Evolutionary conservation across 1,140 invertebrate genomes (phyloP), one percentile per base, ranked within the genome.

Genomic region (Leptinotarsa defecta): DNA sequence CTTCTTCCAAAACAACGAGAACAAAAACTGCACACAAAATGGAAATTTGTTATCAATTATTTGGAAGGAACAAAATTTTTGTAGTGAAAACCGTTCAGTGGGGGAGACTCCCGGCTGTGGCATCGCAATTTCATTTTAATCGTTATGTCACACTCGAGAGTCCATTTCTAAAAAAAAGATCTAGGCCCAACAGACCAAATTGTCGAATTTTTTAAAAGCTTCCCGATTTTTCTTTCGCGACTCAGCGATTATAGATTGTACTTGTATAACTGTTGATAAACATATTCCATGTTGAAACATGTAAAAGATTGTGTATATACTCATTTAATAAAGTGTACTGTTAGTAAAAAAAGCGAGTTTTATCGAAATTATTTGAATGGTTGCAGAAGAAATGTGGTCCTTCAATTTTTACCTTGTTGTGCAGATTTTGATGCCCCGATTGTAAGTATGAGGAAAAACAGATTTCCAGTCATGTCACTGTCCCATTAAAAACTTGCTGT

Each of bases 241-340:
- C 17, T 74, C 57, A 17, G 74, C 49, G 74, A 75, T 57, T 19
- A 20, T 71, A 52, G 63, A 71, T 57, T 67, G 67, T 68, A 71
- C 49, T 22, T 61, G 72, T 77, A 77, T 79, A 70, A 81, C 80
- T 81, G 79, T 80, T 81, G 77, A 52, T 77, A 75, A 79, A 75
- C 75, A 73, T 77, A 79, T 76, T 79, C 74, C 80, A 80, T 81
- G 80, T 80, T 81, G 78, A 65, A 71, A 80, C 78, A 71, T 80
- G 78, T 80, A 74, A 68, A 75, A 81, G 74, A 80, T 83, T 72
- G 77, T 83, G 79, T 84, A 83, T 81, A 82, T 84, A 83, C 77
- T 73, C 80, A 83, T 83, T 84, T 84, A 83, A 83, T 83, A 83
- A 83, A 84, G 78, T 80, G 78, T 83, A 84, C 82, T 84, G 83